phyloP scores from a whole-genome alignment of 2,888 invertebrate species.

The Dryomyza anilis region DNA sequence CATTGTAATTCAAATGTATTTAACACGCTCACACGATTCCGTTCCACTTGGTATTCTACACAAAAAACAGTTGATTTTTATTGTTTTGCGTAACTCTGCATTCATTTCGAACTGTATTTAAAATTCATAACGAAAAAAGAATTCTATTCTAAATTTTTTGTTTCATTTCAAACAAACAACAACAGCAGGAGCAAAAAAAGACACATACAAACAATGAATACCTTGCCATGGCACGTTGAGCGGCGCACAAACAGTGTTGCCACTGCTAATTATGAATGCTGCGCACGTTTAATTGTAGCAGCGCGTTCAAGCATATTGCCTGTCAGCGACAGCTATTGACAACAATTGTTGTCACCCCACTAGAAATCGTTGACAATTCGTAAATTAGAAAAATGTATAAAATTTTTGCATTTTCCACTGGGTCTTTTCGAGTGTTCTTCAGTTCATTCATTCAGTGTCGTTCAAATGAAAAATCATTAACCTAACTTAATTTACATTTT shows the following conservation, averaged over 20 bases:
- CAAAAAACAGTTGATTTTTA: constrained; percentile 17
- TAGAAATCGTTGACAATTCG: no score
- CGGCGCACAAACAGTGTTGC: not conserved
- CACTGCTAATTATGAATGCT: constrained; percentile 6
- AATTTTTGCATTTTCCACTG: not conserved
- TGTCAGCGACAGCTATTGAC: not conserved
- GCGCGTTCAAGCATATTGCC: constrained; percentile 8
- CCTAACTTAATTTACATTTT: constrained; percentile 21
- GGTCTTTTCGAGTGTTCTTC: no score
- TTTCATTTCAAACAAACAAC: no score
- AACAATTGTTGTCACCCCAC: no score
- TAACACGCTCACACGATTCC: not conserved
- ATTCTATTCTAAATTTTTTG: constrained; percentile 2
- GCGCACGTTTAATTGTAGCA: constrained; percentile 9
- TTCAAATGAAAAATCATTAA: constrained; percentile 16
- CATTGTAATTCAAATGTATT: no score
- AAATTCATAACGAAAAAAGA: constrained; percentile 10
- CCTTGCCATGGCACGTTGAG: not conserved
- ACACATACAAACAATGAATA: not conserved
- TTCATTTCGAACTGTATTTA: not conserved
- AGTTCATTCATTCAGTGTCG: constrained; percentile 13
- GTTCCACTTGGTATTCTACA: constrained; percentile 19
- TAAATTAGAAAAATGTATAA: no score
- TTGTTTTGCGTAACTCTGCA: not conserved
- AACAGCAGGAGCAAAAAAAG: not conserved